Base-by-base conservation (phyloP, 2,888 invertebrate genomes). In the Pyrocoelia pectoralis region DNA sequence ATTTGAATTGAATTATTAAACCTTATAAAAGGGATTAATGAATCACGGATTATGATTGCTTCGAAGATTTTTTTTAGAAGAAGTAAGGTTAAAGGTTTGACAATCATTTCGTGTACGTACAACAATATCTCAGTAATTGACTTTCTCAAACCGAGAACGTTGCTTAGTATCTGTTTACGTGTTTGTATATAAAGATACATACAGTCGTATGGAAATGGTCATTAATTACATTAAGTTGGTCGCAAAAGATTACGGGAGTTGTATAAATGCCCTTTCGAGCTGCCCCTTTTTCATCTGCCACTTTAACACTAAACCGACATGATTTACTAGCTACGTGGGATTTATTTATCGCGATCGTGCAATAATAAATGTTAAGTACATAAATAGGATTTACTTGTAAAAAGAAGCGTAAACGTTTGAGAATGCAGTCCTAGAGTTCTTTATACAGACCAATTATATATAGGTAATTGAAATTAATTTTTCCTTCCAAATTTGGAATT, bases 141-240 rank as follows among this genome's bases (percentile, higher is more conserved):
- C 46, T 46, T 46, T 46, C 46, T 18, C 12, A 41, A 46, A 5
- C 5, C 17, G 6, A 15, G 13, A 15, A 9, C 9, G 15, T 43
- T 43, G 15, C 17, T 41, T 41, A 41, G 12, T 41, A 41, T 5
- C 2, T n/a, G n/a, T 2, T 15, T 18, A 10, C 10, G 15, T 3
- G 46, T 13, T 14, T 15, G 3, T 46, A 46, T 10, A 14, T 43
- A n/a, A 28, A 43, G 46, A 43, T 24, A 43, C 17, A 18, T 9
- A 55, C 13, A 8, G 19, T 19, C 28, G 46, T 55, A 43, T 46
- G 56, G 46, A 48, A 56, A 49, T 38, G 14, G 17, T 46, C 33
- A 56, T 56, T 56, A 56, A 56, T 56, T 56, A 56, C 29, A 56
- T 12, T 33, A 56, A 49, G 6, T 33, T 38, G 48, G 49, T 18